Evolutionary conservation across 2,797 vertebrate species (phyloP), one percentile per base, ranked within the genome.

Genomic region (Orientallactaga sibirica): DNA sequence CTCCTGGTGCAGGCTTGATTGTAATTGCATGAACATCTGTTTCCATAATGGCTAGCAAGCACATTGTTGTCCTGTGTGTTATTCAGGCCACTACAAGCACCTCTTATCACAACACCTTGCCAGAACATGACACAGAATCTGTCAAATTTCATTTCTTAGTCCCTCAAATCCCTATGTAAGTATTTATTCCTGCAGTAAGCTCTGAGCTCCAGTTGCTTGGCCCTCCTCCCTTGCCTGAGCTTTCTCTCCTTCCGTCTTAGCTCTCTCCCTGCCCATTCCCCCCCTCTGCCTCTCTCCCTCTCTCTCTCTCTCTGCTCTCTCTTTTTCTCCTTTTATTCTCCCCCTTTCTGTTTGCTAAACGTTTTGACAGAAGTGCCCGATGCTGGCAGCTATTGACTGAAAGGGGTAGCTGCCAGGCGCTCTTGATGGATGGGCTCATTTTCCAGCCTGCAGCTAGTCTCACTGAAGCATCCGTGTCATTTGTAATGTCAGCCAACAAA

Each of bases 401-500:
- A 98, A 99, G 99, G 98, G 99, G 99, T 99, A 99, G 99, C 99
- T 99, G 99, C 99, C 99, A 99, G 99, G 98, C 98, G 98, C 98
- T 98, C 98, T 99, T 99, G 99, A 99, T 99, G 99, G 99, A 99
- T 99, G 99, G 99, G 99, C 99, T 99, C 99, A 99, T 99, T 99
- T 99, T 99, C 99, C 99, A 99, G 99, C 99, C 99, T 99, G 99
- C 99, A 99, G 99, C 99, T 99, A 99, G 99, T 99, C 99, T 99
- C 99, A 98, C 99, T 99, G 99, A 99, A 99, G 99, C 99, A 99
- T 99, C 99, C 99, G 99, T 99, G 99, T 99, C 99, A 99, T 99
- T 99, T 99, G 99, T 99, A 99, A 99, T 99, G 99, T 99, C 99
- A 99, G 99, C 99, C 99, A 99, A 99, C 99, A 99, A 99, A 99